Base-by-base conservation (phyloP, 2,113 vertebrate species). In the Alouatta palliata region DNA sequence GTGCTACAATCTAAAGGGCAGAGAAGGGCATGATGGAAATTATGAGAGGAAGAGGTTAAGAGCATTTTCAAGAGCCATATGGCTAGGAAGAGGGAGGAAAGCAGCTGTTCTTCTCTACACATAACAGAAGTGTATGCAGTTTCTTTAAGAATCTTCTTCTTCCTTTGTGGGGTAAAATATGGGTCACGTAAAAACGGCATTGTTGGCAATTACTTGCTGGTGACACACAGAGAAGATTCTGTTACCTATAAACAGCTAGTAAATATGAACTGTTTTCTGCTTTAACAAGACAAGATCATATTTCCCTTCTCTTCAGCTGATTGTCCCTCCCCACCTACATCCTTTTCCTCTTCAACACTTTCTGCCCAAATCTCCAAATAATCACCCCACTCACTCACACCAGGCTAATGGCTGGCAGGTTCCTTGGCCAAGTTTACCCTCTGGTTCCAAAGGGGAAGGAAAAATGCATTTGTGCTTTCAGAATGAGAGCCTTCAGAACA, bases 201-300 rank as follows among this genome's bases (percentile, higher is more conserved):
- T 95, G 87, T 91, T 94, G 30, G 56, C 76, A 96, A 9, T 97
- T 97, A 84, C 79, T 97, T 79, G 45, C 23, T 35, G 66, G 68
- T 94, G 95, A 95, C 94, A 95, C 3, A 64, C n/a, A 32, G 86
- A 80, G 58, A 93, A 97, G 90, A 95, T 95, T 91, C 95, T 1
- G 3, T 97, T 96, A 95, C 90, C 80, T 75, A 54, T 76, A 64
- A 93, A 80, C 96, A 58, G 82, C 85, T 56, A 54, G 84, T 35
- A 85, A 95, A 88, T 13, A 91, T 5, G 40, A 76, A 94, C n/a
- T 0, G 32, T 40, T 1, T 64, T 14, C 37, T 89, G 71, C 56
- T 54, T 30, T 21, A 83, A 16, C 19, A 77, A 75, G 30, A 88
- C 83, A 35, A 40, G 79, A 54, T 98, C 71, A 14, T 73, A n/a